phyloP scores from a whole-genome alignment of 2,113 vertebrate species.

The Sylvietta virens region DNA sequence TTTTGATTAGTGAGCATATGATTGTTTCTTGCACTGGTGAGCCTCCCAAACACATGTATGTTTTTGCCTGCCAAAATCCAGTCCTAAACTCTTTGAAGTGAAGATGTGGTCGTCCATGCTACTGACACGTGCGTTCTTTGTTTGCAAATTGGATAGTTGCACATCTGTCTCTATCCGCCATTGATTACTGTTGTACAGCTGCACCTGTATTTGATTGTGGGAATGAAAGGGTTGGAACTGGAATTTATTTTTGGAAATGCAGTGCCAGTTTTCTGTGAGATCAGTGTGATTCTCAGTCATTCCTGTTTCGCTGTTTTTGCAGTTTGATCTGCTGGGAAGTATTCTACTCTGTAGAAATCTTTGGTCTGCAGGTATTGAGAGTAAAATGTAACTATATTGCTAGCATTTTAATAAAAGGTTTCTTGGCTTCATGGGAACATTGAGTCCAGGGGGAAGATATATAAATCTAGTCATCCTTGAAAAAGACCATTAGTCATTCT shows the following conservation, averaged over 20 bases:
- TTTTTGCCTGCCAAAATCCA: conserved; percentile 49
- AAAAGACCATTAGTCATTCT: conserved; percentile 13
- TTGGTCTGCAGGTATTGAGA: not conserved
- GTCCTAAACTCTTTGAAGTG: conserved; percentile 49
- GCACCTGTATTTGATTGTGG: conserved; percentile 46
- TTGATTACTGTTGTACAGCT: not conserved
- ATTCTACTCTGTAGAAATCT: not conserved
- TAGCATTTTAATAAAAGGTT: conserved; percentile 4
- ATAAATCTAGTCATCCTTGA: conserved; percentile 1
- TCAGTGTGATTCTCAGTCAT: not conserved
- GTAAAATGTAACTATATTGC: not conserved
- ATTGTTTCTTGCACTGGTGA: conserved; percentile 12
- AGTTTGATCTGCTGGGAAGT: conserved; percentile 6
- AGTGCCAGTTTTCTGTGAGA: not conserved
- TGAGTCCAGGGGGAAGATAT: not conserved
- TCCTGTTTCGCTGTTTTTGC: not conserved
- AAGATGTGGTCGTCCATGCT: not conserved
- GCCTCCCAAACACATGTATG: conserved; percentile 51
- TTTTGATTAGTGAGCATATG: conserved; percentile 28
- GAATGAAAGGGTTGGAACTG: not conserved
- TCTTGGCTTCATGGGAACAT: not conserved
- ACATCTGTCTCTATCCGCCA: conserved; percentile 31
- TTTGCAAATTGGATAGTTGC: conserved; percentile 15
- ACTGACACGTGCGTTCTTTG: conserved; percentile 18
- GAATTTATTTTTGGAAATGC: conserved; percentile 21